Base-by-base conservation (phyloP, 2,797 vertebrate species). In the Alectoris magna region DNA sequence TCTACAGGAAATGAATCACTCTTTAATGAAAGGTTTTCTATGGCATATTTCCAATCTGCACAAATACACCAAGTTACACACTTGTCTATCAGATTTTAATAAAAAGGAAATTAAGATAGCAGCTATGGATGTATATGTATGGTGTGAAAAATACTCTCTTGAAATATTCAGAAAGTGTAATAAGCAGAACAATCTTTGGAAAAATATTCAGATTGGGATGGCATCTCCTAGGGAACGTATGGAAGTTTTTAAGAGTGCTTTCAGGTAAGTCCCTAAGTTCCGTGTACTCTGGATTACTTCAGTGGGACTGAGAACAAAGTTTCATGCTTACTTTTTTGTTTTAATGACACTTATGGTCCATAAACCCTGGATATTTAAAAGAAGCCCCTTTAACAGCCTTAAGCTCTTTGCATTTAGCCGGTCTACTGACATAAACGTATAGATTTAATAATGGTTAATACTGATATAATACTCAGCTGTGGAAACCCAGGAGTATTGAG, bases 321-420 rank as follows among this genome's bases (percentile, higher is more conserved):
- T 63, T 8, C 24, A 1, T 12, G 6, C 7, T 79, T 0, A 0
- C 2, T 63, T 10, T 7, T 78, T 87, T 79, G 5, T 22, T 80
- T 58, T 27, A 46, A 29, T 46, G 51, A 2, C 23, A 23, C 0
- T 79, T 91, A 38, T 14, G 16, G 51, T 74, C 41, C 73, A 78
- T 6, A 75, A 74, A 27, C 8, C 49, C 26, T 51, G 46, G 17
- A 6, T 66, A 9, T 72, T 59, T 55, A 58, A 72, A 84, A 82
- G 26, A 14, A 36, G 10, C 14, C 24, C 66, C 26, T 44, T 90
- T 73, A 87, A 74, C 41, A 48, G n/a, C 46, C 67, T 48, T 75
- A 71, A 39, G 14, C 9, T 27, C 6, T 55, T n/a, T 43, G 56
- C 18, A 73, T 24, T 90, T 70, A 56, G 48, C 36, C 19, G 48